Evolutionary conservation across 1,140 invertebrate genomes (phyloP), one percentile per base, ranked within the genome.

Genomic region (Yoshiicerus persimilis): DNA sequence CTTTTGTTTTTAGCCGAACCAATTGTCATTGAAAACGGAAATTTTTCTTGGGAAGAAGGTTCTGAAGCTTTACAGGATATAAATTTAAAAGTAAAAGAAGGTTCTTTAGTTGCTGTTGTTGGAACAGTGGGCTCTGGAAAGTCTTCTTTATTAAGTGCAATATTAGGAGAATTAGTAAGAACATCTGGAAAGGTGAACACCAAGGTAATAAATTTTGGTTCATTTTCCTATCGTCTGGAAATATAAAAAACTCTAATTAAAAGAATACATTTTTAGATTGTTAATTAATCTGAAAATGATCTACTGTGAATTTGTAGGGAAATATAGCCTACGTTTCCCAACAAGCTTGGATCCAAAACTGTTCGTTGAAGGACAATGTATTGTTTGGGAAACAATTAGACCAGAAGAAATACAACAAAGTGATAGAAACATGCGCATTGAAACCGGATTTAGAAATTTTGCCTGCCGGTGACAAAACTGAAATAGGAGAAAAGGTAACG

Each of bases 121-220:
- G 94, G 94, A 23, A 90, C 91, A 66, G 94, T 95, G 10, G 94
- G 94, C 0, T 90, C 92, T 88, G 94, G 94, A 93, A 95, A 95
- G 91, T 94, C 93, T 10, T 94, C 94, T 5, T 91, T 95, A 1
- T 88, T 95, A 0, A 92, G 93, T 2, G 93, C 94, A 6, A 89
- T 94, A 23, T 91, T 95, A 2, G 94, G 94, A 30, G 93, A 93
- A 87, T 92, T 94, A 91, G 90, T 92, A 8, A 92, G 92, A 90
- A 47, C 92, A 1, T 84, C 88, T 56, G 93, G 93, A 36, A 87
- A 87, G 16, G 92, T 94, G 0, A 92, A 92, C 89, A 91, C 11
- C 90, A 91, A 91, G 86, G 92, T 92, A 91, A 90, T 88, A 89
- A 88, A n/a, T 90, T 38, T 25, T 3, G 4, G 16, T 34, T 56